Percentiles rank a stretch among this genome's conserved stretches.
Evolutionary conservation across 2,113 vertebrate species (phyloP).

Genomic region (Mungos mungo): DNA sequence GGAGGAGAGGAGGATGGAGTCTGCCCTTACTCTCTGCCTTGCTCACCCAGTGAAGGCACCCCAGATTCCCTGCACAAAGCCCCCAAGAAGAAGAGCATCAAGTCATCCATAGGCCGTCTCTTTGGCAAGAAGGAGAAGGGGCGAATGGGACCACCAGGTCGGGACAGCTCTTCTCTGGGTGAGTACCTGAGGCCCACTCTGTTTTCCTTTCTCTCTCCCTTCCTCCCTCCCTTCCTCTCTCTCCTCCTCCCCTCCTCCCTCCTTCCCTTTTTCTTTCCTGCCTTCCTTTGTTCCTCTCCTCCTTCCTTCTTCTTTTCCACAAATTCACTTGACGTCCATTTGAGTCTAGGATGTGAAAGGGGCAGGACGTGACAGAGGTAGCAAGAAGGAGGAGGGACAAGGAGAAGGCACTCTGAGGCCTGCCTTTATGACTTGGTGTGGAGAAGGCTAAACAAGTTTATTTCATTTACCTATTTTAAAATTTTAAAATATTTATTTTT

Average conservation of each 20-base stretch:
- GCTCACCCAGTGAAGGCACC: conserved; percentile 79
- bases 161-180: conserved; percentile 92
- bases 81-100: conserved; percentile 97
- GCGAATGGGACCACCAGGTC: conserved; percentile 89
- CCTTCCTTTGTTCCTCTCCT: background rate
- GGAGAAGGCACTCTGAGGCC: background rate
- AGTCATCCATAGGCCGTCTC: conserved; percentile 94
- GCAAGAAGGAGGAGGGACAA: background rate
- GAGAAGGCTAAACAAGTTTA: background rate
- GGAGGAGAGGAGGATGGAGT: background rate
- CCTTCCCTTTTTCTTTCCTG: background rate
- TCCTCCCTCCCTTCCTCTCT: background rate
- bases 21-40: background rate
- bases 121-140: conserved; percentile 97
- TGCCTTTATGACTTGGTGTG: background rate
- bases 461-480: background rate
- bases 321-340: background rate
- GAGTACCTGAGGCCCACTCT: background rate
- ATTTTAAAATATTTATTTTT: no score
- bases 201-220: background rate
- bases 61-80: conserved; percentile 94
- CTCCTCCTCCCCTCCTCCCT: background rate
- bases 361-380: background rate
- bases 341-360: background rate
- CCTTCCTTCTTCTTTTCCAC: background rate